Evolutionary conservation across 2,888 invertebrate species (phyloP).

Genomic region (Oscheius onirici): DNA sequence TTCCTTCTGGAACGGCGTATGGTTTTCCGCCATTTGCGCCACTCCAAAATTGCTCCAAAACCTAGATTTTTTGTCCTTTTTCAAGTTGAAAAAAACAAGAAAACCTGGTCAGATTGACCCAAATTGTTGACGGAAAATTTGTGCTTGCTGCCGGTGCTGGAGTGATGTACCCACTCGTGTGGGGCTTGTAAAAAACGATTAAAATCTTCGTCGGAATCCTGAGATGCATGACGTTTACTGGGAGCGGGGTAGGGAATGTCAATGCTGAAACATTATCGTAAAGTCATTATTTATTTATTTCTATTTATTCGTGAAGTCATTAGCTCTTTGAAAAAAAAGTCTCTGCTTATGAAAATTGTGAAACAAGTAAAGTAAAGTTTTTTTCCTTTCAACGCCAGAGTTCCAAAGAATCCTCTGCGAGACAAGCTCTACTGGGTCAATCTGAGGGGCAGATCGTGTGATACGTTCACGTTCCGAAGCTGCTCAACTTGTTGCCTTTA

Average conservation of each 20-base stretch:
- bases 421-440: too few relatives aligned
- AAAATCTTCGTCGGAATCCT: background rate
- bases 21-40: conserved; percentile 35
- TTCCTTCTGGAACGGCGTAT: conserved; percentile 13
- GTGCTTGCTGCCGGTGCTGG: conserved; percentile 27
- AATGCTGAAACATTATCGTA: conserved; percentile 1
- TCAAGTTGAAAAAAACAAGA: background rate
- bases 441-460: too few relatives aligned
- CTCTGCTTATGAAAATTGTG: too few relatives aligned
- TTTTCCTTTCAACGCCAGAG: too few relatives aligned
- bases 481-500: too few relatives aligned
- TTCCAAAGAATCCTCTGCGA: too few relatives aligned
- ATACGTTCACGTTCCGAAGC: too few relatives aligned
- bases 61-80: background rate
- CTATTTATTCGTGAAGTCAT: too few relatives aligned
- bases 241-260: conserved; percentile 2
- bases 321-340: too few relatives aligned
- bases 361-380: too few relatives aligned
- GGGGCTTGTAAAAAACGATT: conserved; percentile 10
- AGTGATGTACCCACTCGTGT: conserved; percentile 31
- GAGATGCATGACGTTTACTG: background rate
- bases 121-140: conserved; percentile 24
- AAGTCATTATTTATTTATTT: background rate
- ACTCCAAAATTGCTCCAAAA: conserved; percentile 29
- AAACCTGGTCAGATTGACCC: conserved; percentile 27